phyloP scores from a whole-genome alignment of 1,140 invertebrate species.

The Pseudomyrmex concolor region DNA sequence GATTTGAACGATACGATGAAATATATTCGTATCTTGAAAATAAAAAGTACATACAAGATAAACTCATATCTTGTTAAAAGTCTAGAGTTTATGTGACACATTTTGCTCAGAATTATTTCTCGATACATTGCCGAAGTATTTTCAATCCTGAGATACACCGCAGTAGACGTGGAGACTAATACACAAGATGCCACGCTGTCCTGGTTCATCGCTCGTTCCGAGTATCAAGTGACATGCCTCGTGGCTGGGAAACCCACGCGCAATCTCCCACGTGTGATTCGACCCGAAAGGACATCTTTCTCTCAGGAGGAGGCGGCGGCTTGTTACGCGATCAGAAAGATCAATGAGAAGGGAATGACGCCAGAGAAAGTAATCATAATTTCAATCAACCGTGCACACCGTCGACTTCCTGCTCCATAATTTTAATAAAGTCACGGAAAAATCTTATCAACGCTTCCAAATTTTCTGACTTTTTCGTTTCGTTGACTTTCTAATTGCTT shows the following conservation, averaged over 20 bases:
- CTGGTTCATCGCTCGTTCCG: constrained; percentile 41
- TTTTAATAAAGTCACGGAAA: neutral
- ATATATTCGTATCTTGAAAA: neutral
- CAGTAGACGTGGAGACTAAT: neutral
- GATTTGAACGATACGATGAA: no score
- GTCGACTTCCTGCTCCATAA: neutral
- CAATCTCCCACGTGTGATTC: constrained; percentile 36
- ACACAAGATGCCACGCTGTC: neutral
- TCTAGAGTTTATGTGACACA: neutral
- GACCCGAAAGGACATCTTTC: constrained; percentile 19
- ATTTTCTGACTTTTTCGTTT: constrained; percentile 1
- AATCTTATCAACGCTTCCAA: neutral
- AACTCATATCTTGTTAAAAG: neutral
- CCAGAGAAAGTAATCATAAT: constrained; percentile 22
- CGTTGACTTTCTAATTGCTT: neutral
- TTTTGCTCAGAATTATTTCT: neutral
- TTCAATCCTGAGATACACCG: neutral
- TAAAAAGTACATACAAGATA: neutral
- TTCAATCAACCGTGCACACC: neutral
- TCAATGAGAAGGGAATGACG: neutral
- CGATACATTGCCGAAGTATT: neutral
- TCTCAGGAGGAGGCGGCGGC: neutral
- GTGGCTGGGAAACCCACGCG: constrained; percentile 37
- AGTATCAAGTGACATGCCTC: constrained; percentile 37
- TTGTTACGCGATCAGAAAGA: constrained; percentile 17